A percentile compares a stretch with the other conserved stretches of the same genome.
phyloP scores from a whole-genome alignment of 2,888 invertebrate genomes.

The Noctua janthina region DNA sequence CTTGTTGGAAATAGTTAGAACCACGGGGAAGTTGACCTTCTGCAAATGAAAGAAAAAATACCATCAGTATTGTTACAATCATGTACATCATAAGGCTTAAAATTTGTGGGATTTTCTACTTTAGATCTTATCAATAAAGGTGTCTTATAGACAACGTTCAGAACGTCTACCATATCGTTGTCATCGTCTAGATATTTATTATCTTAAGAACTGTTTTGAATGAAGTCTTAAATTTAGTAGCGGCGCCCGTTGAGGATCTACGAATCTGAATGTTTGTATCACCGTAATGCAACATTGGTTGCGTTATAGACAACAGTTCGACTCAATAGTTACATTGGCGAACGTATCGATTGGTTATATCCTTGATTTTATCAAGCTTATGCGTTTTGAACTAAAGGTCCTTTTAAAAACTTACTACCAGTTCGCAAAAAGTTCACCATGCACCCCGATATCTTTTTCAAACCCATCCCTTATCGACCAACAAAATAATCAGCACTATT shows the following conservation, averaged over 20 bases:
- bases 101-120: not conserved
- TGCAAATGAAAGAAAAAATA: conserved; percentile 81
- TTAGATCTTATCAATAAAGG: not conserved
- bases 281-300: not conserved
- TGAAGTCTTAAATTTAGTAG: not conserved
- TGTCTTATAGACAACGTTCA: not conserved
- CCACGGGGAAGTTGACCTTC: conserved; percentile 96
- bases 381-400: not conserved
- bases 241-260: not conserved
- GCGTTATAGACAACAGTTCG: not conserved
- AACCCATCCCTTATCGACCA: conserved; percentile 20
- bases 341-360: not conserved
- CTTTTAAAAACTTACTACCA: not conserved
- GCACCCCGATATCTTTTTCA: not conserved
- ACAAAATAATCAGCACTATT: conserved; percentile 43
- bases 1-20: conserved; percentile 93
- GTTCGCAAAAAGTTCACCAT: not conserved
- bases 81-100: not conserved
- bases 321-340: not conserved
- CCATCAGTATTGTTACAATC: not conserved
- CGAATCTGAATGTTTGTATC: not conserved
- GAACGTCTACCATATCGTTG: too few relatives aligned
- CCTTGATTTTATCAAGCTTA: not conserved
- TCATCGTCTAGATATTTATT: not conserved
- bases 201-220: not conserved